Percentiles rank a stretch among this genome's conserved stretches.
Evolutionary conservation across 2,888 invertebrate species (phyloP).

Genomic region (Dichetophora obliterata): DNA sequence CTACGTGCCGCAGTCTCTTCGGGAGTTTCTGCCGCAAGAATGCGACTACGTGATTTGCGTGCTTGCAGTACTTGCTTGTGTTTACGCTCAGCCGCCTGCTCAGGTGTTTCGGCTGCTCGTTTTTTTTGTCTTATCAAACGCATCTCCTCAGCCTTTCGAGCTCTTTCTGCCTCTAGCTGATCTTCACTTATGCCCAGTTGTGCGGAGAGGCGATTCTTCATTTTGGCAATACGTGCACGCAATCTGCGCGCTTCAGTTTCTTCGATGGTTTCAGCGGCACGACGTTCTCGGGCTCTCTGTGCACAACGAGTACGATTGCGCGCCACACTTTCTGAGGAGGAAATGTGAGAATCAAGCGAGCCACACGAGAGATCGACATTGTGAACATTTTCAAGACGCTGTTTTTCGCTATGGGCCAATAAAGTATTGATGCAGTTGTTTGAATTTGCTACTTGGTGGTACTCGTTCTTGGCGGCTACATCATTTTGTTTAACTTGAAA

Average conservation of each 20-base stretch:
- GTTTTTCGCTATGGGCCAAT: not conserved
- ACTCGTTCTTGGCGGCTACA: too few species aligned
- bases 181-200: constrained; percentile 48
- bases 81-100: constrained; percentile 39
- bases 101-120: constrained; percentile 40
- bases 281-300: constrained; percentile 33
- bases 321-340: not conserved
- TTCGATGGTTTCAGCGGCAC: constrained; percentile 39
- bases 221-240: constrained; percentile 48
- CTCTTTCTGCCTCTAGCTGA: constrained; percentile 37
- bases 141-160: constrained; percentile 40
- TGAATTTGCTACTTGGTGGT: not conserved
- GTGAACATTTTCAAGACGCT: not conserved
- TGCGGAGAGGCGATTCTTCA: constrained; percentile 51
- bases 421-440: not conserved
- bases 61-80: constrained; percentile 19
- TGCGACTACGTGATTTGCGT: constrained; percentile 31
- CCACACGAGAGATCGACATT: not conserved
- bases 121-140: constrained; percentile 38
- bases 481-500: not conserved
- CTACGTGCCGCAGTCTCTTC: constrained; percentile 44
- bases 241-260: constrained; percentile 45
- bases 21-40: constrained; percentile 38
- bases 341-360: not conserved
- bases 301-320: constrained; percentile 6